These are phyloP conservation scores for Malurus alboscapulatus DNA, from an alignment of 2,113 vertebrate genomes.

Conservation along the genomic window DNA sequence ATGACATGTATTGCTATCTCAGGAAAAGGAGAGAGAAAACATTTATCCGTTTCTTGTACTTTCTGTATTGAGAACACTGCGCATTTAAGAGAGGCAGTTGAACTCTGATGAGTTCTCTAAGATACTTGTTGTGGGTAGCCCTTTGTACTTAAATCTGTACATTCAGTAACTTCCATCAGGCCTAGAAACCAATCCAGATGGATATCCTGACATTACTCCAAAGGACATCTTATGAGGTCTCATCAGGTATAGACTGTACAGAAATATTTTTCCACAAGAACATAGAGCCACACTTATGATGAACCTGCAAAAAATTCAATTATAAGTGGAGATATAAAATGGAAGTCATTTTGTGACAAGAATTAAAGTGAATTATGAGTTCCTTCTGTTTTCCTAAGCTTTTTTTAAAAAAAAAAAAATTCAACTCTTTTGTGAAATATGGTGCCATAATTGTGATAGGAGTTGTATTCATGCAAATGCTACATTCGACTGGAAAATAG, in stretches of 20 bases:
- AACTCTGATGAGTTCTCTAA: background rate
- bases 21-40: background rate
- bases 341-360: background rate
- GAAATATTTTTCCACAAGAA: background rate
- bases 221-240: background rate
- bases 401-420: background rate
- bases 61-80: background rate
- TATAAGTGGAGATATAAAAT: background rate
- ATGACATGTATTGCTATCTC: background rate
- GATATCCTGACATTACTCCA: background rate
- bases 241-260: background rate
- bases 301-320: background rate
- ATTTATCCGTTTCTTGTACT: background rate
- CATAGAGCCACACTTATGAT: background rate
- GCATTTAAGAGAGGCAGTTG: background rate
- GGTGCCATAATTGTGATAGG: background rate
- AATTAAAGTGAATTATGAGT: background rate
- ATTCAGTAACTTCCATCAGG: background rate
- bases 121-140: background rate
- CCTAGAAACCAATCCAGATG: background rate
- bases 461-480: background rate
- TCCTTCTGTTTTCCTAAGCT: background rate
- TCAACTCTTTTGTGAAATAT: background rate
- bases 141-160: background rate
- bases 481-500: background rate